Base-by-base conservation (phyloP, 1,140 invertebrate species). In the Oncopodura yosiiana region DNA sequence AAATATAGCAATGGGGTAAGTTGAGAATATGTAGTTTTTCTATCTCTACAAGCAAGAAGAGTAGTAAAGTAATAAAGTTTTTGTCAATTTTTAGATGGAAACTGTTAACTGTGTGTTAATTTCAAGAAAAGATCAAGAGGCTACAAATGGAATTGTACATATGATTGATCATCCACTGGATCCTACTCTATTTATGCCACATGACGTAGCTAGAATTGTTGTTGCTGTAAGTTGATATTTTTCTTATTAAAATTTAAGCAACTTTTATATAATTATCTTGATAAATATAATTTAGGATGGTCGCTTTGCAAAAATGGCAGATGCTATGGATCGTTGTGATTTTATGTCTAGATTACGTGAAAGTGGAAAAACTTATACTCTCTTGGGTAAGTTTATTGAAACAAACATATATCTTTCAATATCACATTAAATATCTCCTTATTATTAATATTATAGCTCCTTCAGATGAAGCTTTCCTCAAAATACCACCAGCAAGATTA, bases 61-160 rank as follows among this genome's bases (percentile, higher is more conserved):
- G 6, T 29, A 19, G 6, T 14, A 3, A 1, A 23, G 50, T 54
- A n/a, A n/a, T n/a, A 14, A 11, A 12, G 14, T 1, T 19, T 24
- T 57, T 43, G 32, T 56, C 53, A 9, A n/a, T n/a, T 60, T 61
- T 0, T 62, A 77, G 75, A 72, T 78, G 60, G 69, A 74, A 44
- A 77, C 76, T 1, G 75, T 75, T 14, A 77, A 78, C 61, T 78
- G 77, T 54, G 72, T 71, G 9, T 58, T 69, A 4, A 68, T 78
- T n/a, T 63, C 73, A 2, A 55, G 73, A 19, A 74, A 75, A 41
- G 73, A 78, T 58, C 73, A 75, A 62, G 67, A 72, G 49, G 81
- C 78, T 6, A 78, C 74, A 3, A 83, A 84, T 66, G 83, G 83
- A 19, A 77, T 84, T 1, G 71, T 84, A 4, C 82, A 84, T 65